Percentiles rank a stretch among this genome's conserved stretches.
These are phyloP conservation scores for Entomobrya proxima DNA, from an alignment of 2,888 invertebrate genomes.

Conservation along the genomic window DNA sequence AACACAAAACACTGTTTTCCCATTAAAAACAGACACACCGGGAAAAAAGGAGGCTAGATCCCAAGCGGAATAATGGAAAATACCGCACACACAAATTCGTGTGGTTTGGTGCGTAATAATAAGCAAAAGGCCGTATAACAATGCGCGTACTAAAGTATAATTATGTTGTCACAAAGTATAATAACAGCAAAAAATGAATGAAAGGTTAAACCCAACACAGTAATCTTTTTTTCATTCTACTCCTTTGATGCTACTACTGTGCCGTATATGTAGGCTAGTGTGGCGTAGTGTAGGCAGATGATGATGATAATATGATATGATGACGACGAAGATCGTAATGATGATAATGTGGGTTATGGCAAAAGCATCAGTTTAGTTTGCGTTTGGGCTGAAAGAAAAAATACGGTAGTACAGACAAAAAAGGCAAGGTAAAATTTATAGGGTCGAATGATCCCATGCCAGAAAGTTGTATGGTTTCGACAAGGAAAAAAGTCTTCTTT, in stretches of 20 bases:
- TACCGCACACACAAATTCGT: background rate
- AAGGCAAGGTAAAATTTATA: background rate
- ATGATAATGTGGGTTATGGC: background rate
- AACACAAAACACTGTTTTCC: background rate
- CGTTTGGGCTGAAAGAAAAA: background rate
- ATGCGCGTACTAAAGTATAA: background rate
- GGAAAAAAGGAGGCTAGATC: background rate
- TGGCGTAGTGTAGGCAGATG: no score
- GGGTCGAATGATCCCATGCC: background rate
- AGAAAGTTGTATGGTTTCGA: background rate
- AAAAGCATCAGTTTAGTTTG: background rate
- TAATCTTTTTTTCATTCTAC: slow-evolving; percentile 34
- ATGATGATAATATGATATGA: background rate
- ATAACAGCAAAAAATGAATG: slow-evolving; percentile 39
- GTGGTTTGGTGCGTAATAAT: slow-evolving; percentile 13
- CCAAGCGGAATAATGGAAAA: background rate
- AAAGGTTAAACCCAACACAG: slow-evolving; percentile 37
- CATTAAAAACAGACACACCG: background rate
- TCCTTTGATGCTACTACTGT: background rate
- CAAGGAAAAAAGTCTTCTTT: background rate
- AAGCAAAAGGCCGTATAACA: background rate
- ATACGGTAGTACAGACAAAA: background rate
- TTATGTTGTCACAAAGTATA: slow-evolving; percentile 44
- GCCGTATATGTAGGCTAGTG: no score
- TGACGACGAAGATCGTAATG: background rate